These are phyloP conservation scores for Coptodon rendalli DNA, from an alignment of 2,113 vertebrate genomes.

Conservation along the genomic window DNA sequence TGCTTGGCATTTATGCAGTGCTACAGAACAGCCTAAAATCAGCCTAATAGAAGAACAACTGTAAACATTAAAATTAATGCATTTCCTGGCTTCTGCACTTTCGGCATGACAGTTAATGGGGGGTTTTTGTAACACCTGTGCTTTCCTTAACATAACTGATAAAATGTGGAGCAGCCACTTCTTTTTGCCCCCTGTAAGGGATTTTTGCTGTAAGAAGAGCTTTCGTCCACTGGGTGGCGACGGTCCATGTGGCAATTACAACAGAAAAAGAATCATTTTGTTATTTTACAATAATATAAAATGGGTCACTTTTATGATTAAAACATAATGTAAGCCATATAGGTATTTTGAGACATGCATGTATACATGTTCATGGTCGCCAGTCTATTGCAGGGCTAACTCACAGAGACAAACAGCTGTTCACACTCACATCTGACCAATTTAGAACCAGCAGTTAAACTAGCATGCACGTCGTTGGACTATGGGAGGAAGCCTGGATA, in stretches of 20 bases:
- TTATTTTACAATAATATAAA: neutral
- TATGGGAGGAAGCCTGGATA: neutral
- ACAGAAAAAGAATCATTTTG: neutral
- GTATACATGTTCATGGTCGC: neutral
- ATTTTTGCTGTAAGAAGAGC: neutral
- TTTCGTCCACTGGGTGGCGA: slow-evolving; percentile 7
- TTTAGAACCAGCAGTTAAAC: neutral
- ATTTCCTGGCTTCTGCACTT: neutral
- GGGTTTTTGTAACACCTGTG: neutral
- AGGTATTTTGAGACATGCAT: neutral
- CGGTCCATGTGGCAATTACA: neutral
- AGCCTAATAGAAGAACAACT: neutral
- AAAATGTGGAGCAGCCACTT: neutral
- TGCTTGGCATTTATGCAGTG: neutral
- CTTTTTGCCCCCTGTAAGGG: neutral
- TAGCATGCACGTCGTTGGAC: neutral
- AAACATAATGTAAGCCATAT: neutral
- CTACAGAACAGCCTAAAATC: neutral
- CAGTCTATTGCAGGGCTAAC: neutral
- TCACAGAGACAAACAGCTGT: neutral
- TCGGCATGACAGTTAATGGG: neutral
- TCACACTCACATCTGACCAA: neutral
- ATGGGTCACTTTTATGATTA: neutral
- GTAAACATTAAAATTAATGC: neutral
- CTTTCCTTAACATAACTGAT: neutral